Base-by-base conservation (phyloP, 2,888 invertebrate species). In the Ferrisia virgata region DNA sequence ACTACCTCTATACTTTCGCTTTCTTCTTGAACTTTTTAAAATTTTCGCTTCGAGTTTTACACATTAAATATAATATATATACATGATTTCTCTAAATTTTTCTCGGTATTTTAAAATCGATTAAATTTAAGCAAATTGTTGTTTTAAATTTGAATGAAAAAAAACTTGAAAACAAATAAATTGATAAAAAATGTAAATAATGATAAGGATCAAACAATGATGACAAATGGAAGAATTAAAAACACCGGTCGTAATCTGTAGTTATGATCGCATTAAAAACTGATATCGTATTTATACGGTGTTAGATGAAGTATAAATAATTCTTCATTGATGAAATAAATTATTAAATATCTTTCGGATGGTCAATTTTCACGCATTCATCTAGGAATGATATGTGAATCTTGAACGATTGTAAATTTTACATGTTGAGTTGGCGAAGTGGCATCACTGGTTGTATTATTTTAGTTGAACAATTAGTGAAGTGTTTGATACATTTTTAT, bases 151-250 rank as follows among this genome's bases (percentile, higher is more conserved):
- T n/a, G n/a, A 15, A 9, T 28, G 64, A 64, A 64, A 9, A 53
- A 53, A 53, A 8, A 53, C n/a, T n/a, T n/a, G n/a, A 64, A 64
- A 5, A 43, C 43, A 43, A 43, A 9, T 64, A 64, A 64, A 64
- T 31, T 64, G 64, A 64, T 64, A 64, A 64, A 64, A 64, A 64
- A 64, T 64, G 64, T 64, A 64, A 64, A 64, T 64, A 64, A 64
- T 64, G 64, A 64, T 64, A 64, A 64, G 64, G 28, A 64, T 64
- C 64, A 64, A 64, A 64, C 64, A 64, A 64, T 64, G 64, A 64
- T 64, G 64, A 64, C 64, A 64, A 64, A 64, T 64, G 28, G 64
- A 64, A 64, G 28, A 64, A 64, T 64, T 3, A 64, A 64, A 64
- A 64, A 64, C 28, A 28, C 64, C 64, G 64, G 64, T 18, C 28